Percentiles rank a stretch among this genome's conserved stretches.
These are phyloP conservation scores for Hypena proboscidalis DNA, from an alignment of 2,888 invertebrate species.

Conservation along the genomic window DNA sequence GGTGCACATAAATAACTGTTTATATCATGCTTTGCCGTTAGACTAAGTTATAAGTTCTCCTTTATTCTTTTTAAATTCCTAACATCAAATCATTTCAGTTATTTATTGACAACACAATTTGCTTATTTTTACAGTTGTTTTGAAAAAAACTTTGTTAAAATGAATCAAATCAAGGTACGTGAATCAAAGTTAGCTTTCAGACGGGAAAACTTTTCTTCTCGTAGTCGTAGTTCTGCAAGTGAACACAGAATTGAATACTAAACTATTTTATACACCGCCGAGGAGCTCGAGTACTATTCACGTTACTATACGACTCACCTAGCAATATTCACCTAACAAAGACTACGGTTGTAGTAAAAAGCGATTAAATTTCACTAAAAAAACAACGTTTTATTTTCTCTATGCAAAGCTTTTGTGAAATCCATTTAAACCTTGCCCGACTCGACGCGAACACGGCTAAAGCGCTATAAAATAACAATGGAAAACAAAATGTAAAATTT, in stretches of 20 bases:
- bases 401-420: constrained; percentile 18
- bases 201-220: background rate
- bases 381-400: constrained; percentile 10
- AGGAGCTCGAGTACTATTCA: too few species aligned
- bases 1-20: too few species aligned
- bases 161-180: background rate
- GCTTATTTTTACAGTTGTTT: too few species aligned
- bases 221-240: background rate
- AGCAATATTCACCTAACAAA: constrained; percentile 2
- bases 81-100: too few species aligned
- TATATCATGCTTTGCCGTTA: too few species aligned
- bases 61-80: too few species aligned
- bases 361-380: background rate
- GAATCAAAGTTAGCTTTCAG: background rate
- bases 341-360: background rate
- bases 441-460: constrained; percentile 6
- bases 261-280: background rate
- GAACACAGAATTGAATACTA: constrained; percentile 1
- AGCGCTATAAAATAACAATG: constrained; percentile 12
- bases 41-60: too few species aligned
- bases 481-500: constrained; percentile 11
- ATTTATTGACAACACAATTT: too few species aligned
- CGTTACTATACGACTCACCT: background rate
- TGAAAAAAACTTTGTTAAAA: too few species aligned
- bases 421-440: constrained; percentile 11